Evolutionary conservation across 2,888 invertebrate genomes (phyloP), one percentile per base, ranked within the genome.

Genomic region (Tenthredo livida): DNA sequence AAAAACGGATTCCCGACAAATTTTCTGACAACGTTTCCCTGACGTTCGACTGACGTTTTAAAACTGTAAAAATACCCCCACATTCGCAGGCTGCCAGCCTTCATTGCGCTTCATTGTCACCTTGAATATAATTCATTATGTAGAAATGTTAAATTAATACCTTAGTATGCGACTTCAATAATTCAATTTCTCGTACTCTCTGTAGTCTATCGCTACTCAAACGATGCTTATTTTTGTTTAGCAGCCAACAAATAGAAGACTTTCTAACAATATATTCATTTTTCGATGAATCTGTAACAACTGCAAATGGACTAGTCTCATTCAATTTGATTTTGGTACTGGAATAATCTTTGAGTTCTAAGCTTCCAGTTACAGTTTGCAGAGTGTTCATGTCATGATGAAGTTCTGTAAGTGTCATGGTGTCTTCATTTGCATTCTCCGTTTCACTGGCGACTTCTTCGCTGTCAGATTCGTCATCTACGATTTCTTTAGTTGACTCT

Each of bases 231-330:
- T 67, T 77, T 85, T 85, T 85, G 72, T 85, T 86, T n/a, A 86
- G 54, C 6, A 84, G 84, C 85, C 86, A 86, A 84, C 86, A 85
- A 65, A 85, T 84, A 5, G 84, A 86, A 12, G 85, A 83, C 73
- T 85, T 86, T 82, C 85, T 72, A 1, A 82, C 82, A 54, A 86
- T 15, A 21, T 75, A 75, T 75, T 75, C 47, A 25, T 47, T 12
- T 47, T 75, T 47, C 10, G 73, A 75, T 40, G 73, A 75, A 75
- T 75, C 73, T 25, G 25, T 25, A 12, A 75, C 73, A 12, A 75
- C 73, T 43, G 73, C 73, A 75, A 75, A 75, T 21, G 73, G 73
- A 75, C 73, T 75, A 2, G 43, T 75, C 25, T 75, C 17, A 40
- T 75, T 75, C 5, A 75, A 25, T 40, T 40, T 82, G 6, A 80